Base-by-base conservation (phyloP, 1,140 invertebrate genomes). In the Drosophila melanica region DNA sequence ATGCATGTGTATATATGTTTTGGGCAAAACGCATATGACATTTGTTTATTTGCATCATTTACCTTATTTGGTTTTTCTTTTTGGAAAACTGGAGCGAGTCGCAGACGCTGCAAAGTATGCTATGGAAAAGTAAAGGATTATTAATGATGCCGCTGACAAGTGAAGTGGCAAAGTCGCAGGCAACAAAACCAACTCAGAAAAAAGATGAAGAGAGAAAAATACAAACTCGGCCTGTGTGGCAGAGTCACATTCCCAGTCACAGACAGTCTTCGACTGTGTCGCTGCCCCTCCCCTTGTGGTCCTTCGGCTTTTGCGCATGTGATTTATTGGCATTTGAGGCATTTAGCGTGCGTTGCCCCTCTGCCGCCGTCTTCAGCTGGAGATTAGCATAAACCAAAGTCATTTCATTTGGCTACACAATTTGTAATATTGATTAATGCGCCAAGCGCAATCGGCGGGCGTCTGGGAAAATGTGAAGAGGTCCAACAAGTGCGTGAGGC, bases 31-130 rank as follows among this genome's bases (percentile, higher is more conserved):
- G 82, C 84, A 90, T 90, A 90, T 90, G 87, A 90, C 81, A 80
- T 90, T 90, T 90, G 81, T 90, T 90, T 90, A 90, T 90, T 90
- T 90, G 87, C 86, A 90, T 90, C 87, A 90, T 90, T 90, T 90
- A 90, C 86, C 87, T 90, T 90, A 51, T 76, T 70, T 75, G 27
- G 39, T 35, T 45, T 54, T 9, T 20, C n/a, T 7, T 20, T 11
- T 11, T 23, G 8, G 7, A 5, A 58, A 65, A 65, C 62, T 58
- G 60, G 53, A 65, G 53, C 54, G 60, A 51, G 47, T 7, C 12
- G 27, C n/a, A 69, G 50, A 45, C 63, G 72, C 77, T 55, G 42
- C 59, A 63, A 79, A 84, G 80, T 82, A 84, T 77, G 80, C 80
- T 76, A 73, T 68, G 67, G 23, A 27, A 71, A 77, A 79, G 84